These are phyloP conservation scores for Petroica traversi DNA, from an alignment of 2,113 vertebrate genomes.

Conservation along the genomic window DNA sequence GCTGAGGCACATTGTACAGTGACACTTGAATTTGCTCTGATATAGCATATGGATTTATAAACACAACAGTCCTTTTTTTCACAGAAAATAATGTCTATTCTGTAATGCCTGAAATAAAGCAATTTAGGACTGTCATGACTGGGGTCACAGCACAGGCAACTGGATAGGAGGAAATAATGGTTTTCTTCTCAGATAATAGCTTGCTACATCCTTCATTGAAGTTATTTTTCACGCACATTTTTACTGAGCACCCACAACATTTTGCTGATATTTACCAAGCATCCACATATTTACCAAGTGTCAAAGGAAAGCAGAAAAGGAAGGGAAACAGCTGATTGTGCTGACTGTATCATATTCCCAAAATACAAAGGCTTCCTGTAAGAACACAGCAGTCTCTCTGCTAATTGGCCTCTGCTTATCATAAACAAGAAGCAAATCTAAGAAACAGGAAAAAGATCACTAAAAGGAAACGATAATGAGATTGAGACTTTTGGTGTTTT, in stretches of 20 bases:
- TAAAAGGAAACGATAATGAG: neutral
- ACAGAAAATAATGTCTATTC: neutral
- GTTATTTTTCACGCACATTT: neutral
- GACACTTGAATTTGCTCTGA: neutral
- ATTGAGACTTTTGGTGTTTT: neutral
- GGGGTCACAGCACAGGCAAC: neutral
- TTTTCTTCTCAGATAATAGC: neutral
- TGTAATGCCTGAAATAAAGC: neutral
- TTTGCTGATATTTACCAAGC: neutral
- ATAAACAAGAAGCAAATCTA: neutral
- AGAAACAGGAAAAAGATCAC: neutral
- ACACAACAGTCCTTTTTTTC: neutral
- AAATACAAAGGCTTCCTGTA: conserved; percentile 13
- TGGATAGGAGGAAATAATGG: neutral
- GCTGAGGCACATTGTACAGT: neutral
- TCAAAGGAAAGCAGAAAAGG: conserved; percentile 12
- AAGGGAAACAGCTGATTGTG: conserved; percentile 21
- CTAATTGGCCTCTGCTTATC: neutral
- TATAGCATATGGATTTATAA: neutral
- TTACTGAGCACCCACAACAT: neutral
- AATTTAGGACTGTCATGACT: neutral
- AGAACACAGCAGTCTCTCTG: neutral
- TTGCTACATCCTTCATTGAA: neutral
- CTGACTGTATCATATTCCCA: neutral
- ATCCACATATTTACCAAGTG: neutral